These are phyloP conservation scores for Tursiops truncatus DNA, from an alignment of 2,113 vertebrate genomes.

Conservation along the genomic window DNA sequence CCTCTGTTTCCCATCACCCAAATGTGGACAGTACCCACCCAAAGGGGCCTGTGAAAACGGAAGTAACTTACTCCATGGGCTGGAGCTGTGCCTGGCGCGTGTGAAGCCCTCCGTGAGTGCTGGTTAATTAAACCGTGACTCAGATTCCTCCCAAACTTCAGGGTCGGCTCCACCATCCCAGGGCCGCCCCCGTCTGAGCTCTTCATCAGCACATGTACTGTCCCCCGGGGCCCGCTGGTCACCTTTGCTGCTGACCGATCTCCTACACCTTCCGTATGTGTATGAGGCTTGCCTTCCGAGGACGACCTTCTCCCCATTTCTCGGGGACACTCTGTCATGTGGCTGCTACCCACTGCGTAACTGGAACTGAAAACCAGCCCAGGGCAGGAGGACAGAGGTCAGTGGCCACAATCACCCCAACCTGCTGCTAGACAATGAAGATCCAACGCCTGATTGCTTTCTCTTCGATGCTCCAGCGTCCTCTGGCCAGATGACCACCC, in stretches of 20 bases:
- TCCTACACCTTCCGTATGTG: not conserved
- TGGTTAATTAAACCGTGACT: not conserved
- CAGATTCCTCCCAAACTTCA: not conserved
- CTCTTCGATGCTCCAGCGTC: too few species aligned
- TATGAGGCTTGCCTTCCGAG: not conserved
- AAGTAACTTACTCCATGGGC: fast-evolving
- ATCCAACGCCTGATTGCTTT: fast-evolving
- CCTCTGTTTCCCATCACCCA: not conserved
- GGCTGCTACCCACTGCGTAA: fast-evolving
- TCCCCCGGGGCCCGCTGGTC: not conserved
- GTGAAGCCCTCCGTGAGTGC: fast-evolving
- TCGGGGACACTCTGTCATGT: fast-evolving
- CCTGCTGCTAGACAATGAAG: fast-evolving
- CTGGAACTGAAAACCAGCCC: not conserved
- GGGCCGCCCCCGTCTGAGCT: fast-evolving
- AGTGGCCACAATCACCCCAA: fast-evolving
- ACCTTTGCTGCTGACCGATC: not conserved
- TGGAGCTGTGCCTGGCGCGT: not conserved
- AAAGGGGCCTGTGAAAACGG: not conserved
- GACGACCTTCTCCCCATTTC: not conserved
- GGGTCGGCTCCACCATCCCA: not conserved
- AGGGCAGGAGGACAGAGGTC: not conserved
- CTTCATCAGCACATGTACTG: not conserved
- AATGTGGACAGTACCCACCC: not conserved
- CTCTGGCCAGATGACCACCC: not conserved